phyloP scores from a whole-genome alignment of 2,888 invertebrate genomes.

The Agriopis leucophaearia region DNA sequence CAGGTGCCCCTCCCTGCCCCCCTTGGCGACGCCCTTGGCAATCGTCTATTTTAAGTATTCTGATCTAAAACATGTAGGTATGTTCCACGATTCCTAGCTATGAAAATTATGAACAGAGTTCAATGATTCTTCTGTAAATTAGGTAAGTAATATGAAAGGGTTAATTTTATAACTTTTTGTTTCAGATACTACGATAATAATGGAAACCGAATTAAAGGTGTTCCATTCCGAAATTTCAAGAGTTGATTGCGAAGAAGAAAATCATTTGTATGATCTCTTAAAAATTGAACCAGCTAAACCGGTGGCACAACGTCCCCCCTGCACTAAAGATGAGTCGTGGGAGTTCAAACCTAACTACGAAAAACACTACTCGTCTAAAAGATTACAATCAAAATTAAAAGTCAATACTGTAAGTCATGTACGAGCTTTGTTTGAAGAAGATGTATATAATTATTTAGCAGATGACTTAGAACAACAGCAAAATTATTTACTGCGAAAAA shows the following conservation, averaged over 20 bases:
- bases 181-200: conserved; percentile 11
- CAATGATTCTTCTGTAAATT: background rate
- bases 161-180: background rate
- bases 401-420: conserved; percentile 77
- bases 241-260: conserved; percentile 53
- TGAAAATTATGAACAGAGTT: no score
- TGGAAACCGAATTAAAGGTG: conserved; percentile 55
- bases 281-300: conserved; percentile 63
- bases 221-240: conserved; percentile 70
- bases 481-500: conserved; percentile 68
- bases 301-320: conserved; percentile 30
- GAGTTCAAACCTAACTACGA: conserved; percentile 66
- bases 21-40: no score
- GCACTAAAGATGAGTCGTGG: conserved; percentile 50
- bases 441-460: conserved; percentile 62
- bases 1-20: no score
- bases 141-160: no score
- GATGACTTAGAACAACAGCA: conserved; percentile 70
- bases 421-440: conserved; percentile 70
- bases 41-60: no score
- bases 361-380: conserved; percentile 72
- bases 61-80: no score
- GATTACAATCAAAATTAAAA: conserved; percentile 63
- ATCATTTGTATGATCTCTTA: conserved; percentile 68
- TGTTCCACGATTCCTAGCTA: no score